Conservation (phyloP, 2,113 vertebrate genomes). For the Aleadryas rufinucha region DNA sequence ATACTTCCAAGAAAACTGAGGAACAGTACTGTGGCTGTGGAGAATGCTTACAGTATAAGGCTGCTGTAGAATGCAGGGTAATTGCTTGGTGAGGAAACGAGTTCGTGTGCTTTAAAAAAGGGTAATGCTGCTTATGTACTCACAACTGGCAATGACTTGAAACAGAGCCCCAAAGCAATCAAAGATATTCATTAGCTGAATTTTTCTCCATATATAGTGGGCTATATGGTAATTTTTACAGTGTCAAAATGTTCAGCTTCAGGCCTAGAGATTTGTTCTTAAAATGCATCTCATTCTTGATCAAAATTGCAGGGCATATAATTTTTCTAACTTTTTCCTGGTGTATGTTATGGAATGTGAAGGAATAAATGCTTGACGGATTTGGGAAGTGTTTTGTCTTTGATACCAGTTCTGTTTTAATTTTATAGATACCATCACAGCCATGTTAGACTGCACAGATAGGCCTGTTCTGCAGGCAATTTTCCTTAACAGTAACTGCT, state of each 20-base stretch:
- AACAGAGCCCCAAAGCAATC: not conserved
- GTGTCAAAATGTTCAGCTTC: not conserved
- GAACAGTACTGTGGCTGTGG: not conserved
- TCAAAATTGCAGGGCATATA: not conserved
- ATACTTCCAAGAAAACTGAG: not conserved
- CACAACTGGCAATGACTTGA: not conserved
- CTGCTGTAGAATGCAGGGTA: not conserved
- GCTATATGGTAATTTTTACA: not conserved
- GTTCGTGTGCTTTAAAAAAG: not conserved
- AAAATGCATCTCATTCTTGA: not conserved
- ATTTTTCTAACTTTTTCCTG: not conserved
- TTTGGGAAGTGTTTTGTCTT: not conserved
- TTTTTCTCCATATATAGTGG: not conserved
- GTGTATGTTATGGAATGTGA: not conserved
- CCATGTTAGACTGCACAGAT: constrained; percentile 96
- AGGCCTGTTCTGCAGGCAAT: constrained; percentile 95
- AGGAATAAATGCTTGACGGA: not conserved
- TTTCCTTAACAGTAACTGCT: constrained; percentile 99
- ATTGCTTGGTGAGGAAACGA: not conserved
- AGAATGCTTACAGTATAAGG: not conserved
- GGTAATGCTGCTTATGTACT: not conserved
- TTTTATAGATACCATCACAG: constrained; percentile 89
- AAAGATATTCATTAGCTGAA: not conserved
- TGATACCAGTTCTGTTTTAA: constrained; percentile 48
- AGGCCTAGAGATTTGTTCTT: not conserved